Conservation (phyloP, 2,113 vertebrate species). For the Oncorhynchus kisutch region DNA sequence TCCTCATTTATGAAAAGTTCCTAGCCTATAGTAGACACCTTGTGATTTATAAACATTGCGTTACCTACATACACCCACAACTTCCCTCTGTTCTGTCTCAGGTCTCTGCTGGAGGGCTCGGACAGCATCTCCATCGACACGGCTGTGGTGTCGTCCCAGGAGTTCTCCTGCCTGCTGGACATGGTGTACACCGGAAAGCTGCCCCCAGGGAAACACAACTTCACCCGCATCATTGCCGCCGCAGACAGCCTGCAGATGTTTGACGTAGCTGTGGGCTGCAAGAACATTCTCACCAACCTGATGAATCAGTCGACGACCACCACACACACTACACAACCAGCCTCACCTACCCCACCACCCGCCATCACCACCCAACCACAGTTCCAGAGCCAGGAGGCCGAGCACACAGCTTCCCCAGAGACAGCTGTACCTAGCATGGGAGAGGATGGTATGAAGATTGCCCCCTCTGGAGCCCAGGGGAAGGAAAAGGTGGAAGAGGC, state of each 20-base stretch:
- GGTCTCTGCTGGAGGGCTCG: slow-evolving; percentile 78
- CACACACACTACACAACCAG: neutral
- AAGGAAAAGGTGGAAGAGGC: neutral
- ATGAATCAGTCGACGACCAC: slow-evolving; percentile 53
- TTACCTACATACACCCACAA: neutral
- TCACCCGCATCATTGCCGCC: slow-evolving; percentile 78
- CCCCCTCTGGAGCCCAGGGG: neutral
- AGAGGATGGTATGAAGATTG: neutral
- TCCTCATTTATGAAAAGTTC: no score
- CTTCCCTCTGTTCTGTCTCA: slow-evolving; percentile 25
- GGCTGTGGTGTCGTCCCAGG: slow-evolving; percentile 78
- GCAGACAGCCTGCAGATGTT: slow-evolving; percentile 92
- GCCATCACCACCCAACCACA: neutral
- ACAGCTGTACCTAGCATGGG: neutral
- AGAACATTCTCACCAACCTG: slow-evolving; percentile 80
- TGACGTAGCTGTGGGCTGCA: slow-evolving; percentile 86
- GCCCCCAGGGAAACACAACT: slow-evolving; percentile 83
- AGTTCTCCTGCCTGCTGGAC: slow-evolving; percentile 84
- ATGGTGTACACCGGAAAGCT: slow-evolving; percentile 85
- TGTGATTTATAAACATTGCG: no score
- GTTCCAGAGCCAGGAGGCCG: neutral
- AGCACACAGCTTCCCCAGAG: neutral
- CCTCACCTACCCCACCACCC: neutral
- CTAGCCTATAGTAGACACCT: neutral
- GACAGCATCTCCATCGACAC: slow-evolving; percentile 84